Conservation (phyloP, 1,140 invertebrate species). For the Bathynomus jamesi region DNA sequence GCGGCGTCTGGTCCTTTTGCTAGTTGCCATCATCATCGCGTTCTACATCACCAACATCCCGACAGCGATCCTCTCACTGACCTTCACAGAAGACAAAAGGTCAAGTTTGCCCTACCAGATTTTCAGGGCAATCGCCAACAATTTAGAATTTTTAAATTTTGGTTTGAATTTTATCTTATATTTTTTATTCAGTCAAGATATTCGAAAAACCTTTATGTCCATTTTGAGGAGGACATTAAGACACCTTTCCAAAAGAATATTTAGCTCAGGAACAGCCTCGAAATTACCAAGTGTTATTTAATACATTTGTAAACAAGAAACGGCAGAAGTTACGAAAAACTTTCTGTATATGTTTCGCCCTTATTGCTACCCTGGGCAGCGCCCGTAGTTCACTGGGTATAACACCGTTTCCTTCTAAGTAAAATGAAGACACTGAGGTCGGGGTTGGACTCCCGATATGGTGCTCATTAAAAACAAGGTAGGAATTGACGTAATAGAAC, state of each 20-base stretch:
- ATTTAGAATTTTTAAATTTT: constrained; percentile 41
- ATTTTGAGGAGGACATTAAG: constrained; percentile 16
- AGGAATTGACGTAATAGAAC: too few species aligned
- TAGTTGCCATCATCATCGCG: constrained; percentile 44
- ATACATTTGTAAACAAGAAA: too few species aligned
- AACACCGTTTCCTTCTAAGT: too few species aligned
- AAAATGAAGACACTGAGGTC: too few species aligned
- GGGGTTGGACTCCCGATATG: too few species aligned
- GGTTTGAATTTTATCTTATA: constrained; percentile 42
- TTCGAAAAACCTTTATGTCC: constrained; percentile 39
- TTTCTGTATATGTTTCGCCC: too few species aligned
- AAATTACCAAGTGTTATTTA: too few species aligned
- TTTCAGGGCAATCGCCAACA: constrained; percentile 41
- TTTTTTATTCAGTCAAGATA: constrained; percentile 41
- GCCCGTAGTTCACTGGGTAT: too few species aligned
- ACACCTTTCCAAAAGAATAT: not conserved
- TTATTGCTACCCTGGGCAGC: too few species aligned
- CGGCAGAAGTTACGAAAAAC: too few species aligned
- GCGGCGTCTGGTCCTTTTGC: constrained; percentile 43
- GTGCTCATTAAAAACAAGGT: too few species aligned
- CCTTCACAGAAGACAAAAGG: constrained; percentile 40
- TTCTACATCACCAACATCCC: constrained; percentile 46
- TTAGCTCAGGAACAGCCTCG: not conserved
- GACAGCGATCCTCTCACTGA: constrained; percentile 43
- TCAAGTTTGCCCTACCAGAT: constrained; percentile 39